Evolutionary conservation across 2,797 vertebrate genomes (phyloP), one percentile per base, ranked within the genome.

Genomic region (Tapera naevia): DNA sequence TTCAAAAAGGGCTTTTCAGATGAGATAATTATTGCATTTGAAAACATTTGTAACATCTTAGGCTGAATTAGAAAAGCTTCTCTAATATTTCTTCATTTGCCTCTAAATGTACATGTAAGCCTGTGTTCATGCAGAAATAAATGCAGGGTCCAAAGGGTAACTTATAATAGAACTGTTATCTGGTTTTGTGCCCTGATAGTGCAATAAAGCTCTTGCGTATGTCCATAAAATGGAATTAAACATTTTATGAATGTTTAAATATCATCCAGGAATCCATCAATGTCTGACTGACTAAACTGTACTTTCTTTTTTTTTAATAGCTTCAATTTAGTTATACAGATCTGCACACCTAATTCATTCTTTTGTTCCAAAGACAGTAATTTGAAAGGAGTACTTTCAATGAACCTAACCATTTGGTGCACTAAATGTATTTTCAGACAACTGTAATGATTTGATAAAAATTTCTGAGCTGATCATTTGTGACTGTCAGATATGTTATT

Each of bases 241-340:
- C 54, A 75, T 91, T 88, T 92, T 80, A 79, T 83, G 72, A 67
- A 83, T 88, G 62, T 86, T 96, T 91, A 95, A 94, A 92, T 94
- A 91, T 75, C 65, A 88, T 73, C 50, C 57, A 89, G 57, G 39
- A 97, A 93, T 96, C 70, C 70, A 91, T 91, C 83, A 93, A 37
- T 0, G 0, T 57, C 80, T 86, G 82, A 92, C 56, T 86, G 93
- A 57, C n/a, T 84, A 89, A 60, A 89, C 43, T 11, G 2, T 21
- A 53, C 39, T 32, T 35, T 32, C n/a, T 10, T 32, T 23, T 80
- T 65, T 79, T 86, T 67, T 35, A 9, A 43, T 65, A 54, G 8
- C n/a, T 80, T 86, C 72, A 62, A 71, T 95, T 92, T 92, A 86
- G 61, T 86, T 89, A 32, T 37, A 79, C 21, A 57, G 28, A 84